These are phyloP conservation scores for Temnothorax curvispinosus DNA, from an alignment of 1,140 invertebrate species.

Conservation along the genomic window DNA sequence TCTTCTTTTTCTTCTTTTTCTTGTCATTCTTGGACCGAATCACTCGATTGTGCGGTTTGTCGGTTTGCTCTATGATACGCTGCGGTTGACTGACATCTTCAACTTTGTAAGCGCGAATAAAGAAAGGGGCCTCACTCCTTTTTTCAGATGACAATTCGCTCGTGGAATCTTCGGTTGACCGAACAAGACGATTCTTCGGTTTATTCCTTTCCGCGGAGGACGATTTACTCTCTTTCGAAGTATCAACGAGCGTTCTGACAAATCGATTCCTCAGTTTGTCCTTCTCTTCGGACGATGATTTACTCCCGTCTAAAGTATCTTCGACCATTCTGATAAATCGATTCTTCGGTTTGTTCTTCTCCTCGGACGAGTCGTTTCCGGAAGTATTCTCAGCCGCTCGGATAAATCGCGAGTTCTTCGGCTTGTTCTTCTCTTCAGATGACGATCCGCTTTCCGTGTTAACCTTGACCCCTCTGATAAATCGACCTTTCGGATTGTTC, in stretches of 20 bases:
- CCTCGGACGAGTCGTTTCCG: background rate
- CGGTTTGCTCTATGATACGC: conserved; percentile 27
- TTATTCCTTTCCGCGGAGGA: conserved; percentile 28
- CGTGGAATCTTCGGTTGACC: background rate
- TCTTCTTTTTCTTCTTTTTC: conserved; percentile 41
- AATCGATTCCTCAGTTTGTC: background rate
- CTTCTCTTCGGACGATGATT: conserved; percentile 56
- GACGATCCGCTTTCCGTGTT: conserved; percentile 22
- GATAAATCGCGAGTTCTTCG: background rate
- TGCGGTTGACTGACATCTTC: conserved; percentile 36
- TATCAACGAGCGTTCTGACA: background rate
- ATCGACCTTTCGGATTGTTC: conserved; percentile 11
- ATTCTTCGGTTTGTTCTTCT: conserved; percentile 33
- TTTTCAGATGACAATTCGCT: conserved; percentile 40
- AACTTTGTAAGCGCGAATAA: conserved; percentile 1
- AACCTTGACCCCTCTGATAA: conserved; percentile 14
- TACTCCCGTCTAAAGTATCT: conserved; percentile 16
- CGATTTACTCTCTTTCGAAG: conserved; percentile 27
- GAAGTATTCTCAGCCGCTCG: background rate
- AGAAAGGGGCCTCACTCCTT: background rate
- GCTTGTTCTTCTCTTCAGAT: conserved; percentile 33
- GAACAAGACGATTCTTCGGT: background rate
- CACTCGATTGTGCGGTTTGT: conserved; percentile 43
- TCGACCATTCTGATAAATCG: background rate
- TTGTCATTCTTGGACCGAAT: conserved; percentile 39